phyloP scores from a whole-genome alignment of 2,797 vertebrate genomes.

The Enteromius viviparus region DNA sequence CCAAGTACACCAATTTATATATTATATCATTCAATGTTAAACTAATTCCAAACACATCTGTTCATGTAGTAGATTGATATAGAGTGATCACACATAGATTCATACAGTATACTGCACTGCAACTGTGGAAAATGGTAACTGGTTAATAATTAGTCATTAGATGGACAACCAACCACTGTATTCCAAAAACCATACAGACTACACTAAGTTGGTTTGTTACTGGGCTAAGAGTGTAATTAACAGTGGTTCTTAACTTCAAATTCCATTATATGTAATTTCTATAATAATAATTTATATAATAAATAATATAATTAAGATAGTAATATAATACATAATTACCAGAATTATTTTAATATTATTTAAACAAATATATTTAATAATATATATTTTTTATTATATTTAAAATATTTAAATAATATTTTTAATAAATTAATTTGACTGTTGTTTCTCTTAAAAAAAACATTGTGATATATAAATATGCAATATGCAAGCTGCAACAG shows the following conservation, averaged over 20 bases:
- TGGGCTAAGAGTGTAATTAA: neutral
- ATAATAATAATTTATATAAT: neutral
- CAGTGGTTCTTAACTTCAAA: neutral
- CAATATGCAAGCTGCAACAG: no score
- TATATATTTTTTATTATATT: no score
- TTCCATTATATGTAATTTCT: neutral
- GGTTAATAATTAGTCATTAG: neutral
- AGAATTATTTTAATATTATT: neutral
- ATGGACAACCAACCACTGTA: neutral
- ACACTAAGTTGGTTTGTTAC: neutral
- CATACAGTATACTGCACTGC: no score
- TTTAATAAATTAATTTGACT: no score
- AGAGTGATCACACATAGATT: no score
- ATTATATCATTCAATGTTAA: neutral
- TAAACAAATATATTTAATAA: no score
- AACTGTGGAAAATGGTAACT: neutral
- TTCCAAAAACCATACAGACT: neutral
- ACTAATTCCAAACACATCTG: neutral
- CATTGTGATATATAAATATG: no score
- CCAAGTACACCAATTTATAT: slow-evolving; percentile 76
- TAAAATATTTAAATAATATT: no score
- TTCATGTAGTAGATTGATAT: neutral
- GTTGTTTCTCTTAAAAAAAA: neutral
- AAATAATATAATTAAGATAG: neutral
- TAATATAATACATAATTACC: neutral